Percentiles rank a stretch among this genome's conserved stretches.
These are phyloP conservation scores for Hyla sarda DNA, from an alignment of 2,113 vertebrate genomes.

Conservation along the genomic window DNA sequence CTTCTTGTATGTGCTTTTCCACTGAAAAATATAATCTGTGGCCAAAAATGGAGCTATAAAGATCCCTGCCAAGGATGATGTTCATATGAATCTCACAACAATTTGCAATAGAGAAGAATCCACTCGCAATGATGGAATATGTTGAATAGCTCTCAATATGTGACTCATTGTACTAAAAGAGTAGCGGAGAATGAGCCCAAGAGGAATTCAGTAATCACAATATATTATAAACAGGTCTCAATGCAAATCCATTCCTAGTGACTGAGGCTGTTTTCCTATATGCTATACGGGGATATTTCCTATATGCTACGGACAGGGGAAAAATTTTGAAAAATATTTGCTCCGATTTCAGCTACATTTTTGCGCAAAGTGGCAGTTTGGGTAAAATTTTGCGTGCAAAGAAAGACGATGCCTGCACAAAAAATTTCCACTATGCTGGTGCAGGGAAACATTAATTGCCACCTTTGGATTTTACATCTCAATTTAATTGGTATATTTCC, in stretches of 20 bases:
- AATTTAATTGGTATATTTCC: too few species aligned
- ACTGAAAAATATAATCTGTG: constrained; percentile 36
- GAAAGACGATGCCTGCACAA: too few species aligned
- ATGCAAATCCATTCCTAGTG: neutral
- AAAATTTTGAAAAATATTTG: too few species aligned
- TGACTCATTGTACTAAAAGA: constrained; percentile 33
- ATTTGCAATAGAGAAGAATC: neutral
- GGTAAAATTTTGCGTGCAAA: too few species aligned
- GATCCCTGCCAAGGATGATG: constrained; percentile 48
- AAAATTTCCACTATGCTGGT: too few species aligned
- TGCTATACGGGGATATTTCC: too few species aligned
- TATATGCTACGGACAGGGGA: too few species aligned
- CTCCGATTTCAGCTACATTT: too few species aligned
- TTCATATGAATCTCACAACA: constrained; percentile 27
- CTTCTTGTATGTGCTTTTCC: constrained; percentile 16
- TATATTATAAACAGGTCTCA: constrained; percentile 13
- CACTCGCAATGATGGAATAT: constrained; percentile 49
- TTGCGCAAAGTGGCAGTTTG: too few species aligned
- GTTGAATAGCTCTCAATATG: constrained; percentile 23
- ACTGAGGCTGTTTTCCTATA: neutral
- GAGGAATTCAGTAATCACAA: constrained; percentile 10
- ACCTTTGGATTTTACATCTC: too few species aligned
- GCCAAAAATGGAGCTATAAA: constrained; percentile 46
- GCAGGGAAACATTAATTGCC: too few species aligned
- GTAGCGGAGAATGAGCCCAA: constrained; percentile 3